A percentile compares a stretch with the other conserved stretches of the same genome.
phyloP scores from a whole-genome alignment of 2,113 vertebrate species.

The Scalopus aquaticus region DNA sequence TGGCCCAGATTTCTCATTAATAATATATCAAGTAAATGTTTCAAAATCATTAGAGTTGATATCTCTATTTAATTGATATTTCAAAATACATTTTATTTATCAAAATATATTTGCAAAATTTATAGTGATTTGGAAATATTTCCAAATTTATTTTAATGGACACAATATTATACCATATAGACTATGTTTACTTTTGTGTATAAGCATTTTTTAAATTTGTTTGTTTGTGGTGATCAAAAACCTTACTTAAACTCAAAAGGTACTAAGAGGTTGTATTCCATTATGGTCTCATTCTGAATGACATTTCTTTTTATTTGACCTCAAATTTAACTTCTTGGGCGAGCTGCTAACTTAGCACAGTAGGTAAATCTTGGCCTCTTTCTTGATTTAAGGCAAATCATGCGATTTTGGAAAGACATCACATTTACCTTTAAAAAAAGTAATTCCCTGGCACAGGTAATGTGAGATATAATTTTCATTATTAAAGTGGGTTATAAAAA shows the following conservation, averaged over 20 bases:
- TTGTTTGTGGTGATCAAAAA: constrained; percentile 29
- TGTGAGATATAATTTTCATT: background rate
- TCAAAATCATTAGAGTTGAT: constrained; percentile 65
- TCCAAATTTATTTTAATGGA: constrained; percentile 45
- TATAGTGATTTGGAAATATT: constrained; percentile 14
- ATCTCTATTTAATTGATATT: constrained; percentile 58
- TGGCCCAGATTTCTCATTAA: constrained; percentile 65
- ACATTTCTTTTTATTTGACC: background rate
- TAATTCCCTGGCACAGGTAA: constrained; percentile 1
- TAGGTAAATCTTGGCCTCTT: constrained; percentile 17
- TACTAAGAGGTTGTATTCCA: background rate
- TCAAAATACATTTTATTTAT: constrained; percentile 52
- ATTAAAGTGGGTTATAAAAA: background rate
- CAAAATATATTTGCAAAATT: constrained; percentile 10
- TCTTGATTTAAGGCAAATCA: background rate
- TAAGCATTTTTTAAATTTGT: background rate
- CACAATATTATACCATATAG: background rate
- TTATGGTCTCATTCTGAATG: background rate
- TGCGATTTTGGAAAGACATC: constrained; percentile 31
- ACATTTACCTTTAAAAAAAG: background rate
- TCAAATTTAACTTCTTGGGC: background rate
- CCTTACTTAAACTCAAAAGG: background rate
- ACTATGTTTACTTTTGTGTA: background rate
- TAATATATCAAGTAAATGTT: constrained; percentile 68
- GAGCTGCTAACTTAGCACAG: background rate